These are phyloP conservation scores for Peromyscus melanophrys DNA, from an alignment of 2,797 vertebrate genomes.

Conservation along the genomic window DNA sequence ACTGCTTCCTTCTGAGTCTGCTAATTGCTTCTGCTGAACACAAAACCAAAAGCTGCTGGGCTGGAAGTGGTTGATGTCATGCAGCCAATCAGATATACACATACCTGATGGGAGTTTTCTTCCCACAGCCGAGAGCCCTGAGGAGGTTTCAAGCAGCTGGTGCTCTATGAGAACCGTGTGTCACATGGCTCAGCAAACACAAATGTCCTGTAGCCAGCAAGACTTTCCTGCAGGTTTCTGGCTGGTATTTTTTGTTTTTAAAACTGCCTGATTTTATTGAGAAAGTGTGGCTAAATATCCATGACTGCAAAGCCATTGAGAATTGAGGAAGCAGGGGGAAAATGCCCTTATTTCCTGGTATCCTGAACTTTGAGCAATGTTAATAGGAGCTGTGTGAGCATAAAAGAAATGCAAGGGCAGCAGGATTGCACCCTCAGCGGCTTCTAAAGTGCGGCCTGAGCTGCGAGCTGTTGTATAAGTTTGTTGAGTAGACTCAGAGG, in stretches of 20 bases:
- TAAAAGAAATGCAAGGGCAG: conserved; percentile 74
- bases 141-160: conserved; percentile 70
- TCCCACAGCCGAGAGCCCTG: conserved; percentile 29
- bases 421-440: conserved; percentile 53
- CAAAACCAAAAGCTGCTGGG: conserved; percentile 50
- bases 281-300: conserved; percentile 66
- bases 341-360: conserved; percentile 15
- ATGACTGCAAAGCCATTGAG: conserved; percentile 66
- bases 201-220: conserved; percentile 41
- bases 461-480: conserved; percentile 44
- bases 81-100: conserved; percentile 61
- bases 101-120: background rate
- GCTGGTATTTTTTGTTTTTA: background rate
- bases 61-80: conserved; percentile 71
- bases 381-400: conserved; percentile 66
- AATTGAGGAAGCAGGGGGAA: conserved; percentile 55
- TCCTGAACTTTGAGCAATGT: conserved; percentile 76
- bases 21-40: conserved; percentile 72
- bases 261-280: conserved; percentile 43
- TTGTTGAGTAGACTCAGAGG: conserved; percentile 48
- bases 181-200: conserved; percentile 32
- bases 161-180: conserved; percentile 10
- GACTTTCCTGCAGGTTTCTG: conserved; percentile 56
- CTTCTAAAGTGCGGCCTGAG: conserved; percentile 61
- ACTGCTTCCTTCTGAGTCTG: conserved; percentile 61